phyloP scores from a whole-genome alignment of 2,113 vertebrate species.

The Eudorcas thomsonii region DNA sequence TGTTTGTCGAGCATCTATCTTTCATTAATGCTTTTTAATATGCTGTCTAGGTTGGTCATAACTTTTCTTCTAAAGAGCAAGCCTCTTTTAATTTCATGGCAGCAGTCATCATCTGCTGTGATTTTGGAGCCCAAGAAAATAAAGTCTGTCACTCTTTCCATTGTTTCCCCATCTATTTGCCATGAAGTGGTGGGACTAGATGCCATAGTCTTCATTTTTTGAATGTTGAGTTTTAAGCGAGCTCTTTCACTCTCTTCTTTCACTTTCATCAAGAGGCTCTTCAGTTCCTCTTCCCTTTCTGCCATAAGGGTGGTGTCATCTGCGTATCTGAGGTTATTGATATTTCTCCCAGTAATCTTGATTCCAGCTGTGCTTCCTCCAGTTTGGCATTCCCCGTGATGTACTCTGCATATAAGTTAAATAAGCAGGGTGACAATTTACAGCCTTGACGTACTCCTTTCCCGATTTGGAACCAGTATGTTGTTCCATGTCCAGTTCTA shows the following conservation, averaged over 20 bases:
- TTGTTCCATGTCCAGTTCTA: background rate
- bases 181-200: background rate
- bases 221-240: background rate
- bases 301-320: background rate
- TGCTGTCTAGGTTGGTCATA: background rate
- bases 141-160: background rate
- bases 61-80: background rate
- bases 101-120: background rate
- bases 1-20: background rate
- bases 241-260: background rate
- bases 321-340: background rate
- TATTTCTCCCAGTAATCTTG: background rate
- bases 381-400: background rate
- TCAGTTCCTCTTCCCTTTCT: background rate
- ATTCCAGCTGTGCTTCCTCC: background rate
- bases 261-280: background rate
- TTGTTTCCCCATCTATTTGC: background rate
- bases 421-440: background rate
- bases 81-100: background rate
- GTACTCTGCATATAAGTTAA: background rate
- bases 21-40: background rate
- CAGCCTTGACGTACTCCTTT: background rate
- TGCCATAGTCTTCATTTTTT: background rate
- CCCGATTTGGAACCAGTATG: background rate
- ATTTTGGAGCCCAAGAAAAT: background rate